A percentile compares a stretch with the other conserved stretches of the same genome.
phyloP scores from a whole-genome alignment of 1,140 invertebrate genomes.

The Pseudomyrmex gracilis region DNA sequence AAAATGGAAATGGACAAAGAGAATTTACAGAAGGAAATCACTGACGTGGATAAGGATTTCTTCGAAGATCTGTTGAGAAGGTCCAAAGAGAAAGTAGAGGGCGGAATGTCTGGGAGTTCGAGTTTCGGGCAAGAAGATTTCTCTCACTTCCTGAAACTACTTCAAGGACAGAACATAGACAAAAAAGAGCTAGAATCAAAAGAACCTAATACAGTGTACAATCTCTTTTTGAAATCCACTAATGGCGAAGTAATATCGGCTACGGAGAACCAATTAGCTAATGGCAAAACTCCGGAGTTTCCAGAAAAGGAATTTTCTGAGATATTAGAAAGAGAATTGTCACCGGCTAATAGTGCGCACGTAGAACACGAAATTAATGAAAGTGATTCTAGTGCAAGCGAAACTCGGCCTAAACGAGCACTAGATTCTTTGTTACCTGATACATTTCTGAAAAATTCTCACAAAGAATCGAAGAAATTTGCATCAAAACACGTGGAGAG shows the following conservation, averaged over 20 bases:
- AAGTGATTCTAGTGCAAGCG: slow-evolving; percentile 59
- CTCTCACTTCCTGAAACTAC: slow-evolving; percentile 82
- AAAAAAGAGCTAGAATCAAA: slow-evolving; percentile 65
- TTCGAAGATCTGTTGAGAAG: slow-evolving; percentile 80
- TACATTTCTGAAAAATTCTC: slow-evolving; percentile 34
- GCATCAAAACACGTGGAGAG: background rate
- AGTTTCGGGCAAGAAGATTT: slow-evolving; percentile 84
- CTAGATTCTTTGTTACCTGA: slow-evolving; percentile 16
- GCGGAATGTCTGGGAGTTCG: slow-evolving; percentile 80
- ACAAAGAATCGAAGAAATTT: slow-evolving; percentile 40
- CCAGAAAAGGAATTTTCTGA: slow-evolving; percentile 81
- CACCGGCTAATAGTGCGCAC: slow-evolving; percentile 36
- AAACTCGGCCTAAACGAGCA: slow-evolving; percentile 14
- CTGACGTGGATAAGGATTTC: slow-evolving; percentile 84
- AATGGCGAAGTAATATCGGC: background rate
- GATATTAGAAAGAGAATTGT: slow-evolving; percentile 77
- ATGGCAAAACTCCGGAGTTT: slow-evolving; percentile 73
- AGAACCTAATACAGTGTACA: slow-evolving; percentile 16
- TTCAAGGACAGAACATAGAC: slow-evolving; percentile 78
- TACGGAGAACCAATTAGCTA: slow-evolving; percentile 24
- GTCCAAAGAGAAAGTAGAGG: slow-evolving; percentile 79
- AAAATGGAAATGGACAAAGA: slow-evolving; percentile 77
- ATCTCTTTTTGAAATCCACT: slow-evolving; percentile 28
- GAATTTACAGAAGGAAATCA: slow-evolving; percentile 83
- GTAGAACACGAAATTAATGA: slow-evolving; percentile 68